These are phyloP conservation scores for Kryptolebias marmoratus DNA, from an alignment of 2,113 vertebrate species.

Conservation along the genomic window DNA sequence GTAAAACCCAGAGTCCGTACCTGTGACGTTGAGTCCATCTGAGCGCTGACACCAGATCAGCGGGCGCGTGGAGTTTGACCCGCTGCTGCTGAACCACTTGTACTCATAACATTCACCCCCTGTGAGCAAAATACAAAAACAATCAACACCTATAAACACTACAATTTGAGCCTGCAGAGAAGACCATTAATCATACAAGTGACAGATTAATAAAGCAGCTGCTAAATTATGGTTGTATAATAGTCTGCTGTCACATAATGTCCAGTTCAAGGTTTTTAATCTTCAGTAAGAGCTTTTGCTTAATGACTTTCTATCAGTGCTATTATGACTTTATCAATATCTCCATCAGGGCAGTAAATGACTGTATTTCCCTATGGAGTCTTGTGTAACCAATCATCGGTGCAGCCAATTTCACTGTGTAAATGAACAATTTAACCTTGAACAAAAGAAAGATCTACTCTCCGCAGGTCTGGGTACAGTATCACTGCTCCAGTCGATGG, in stretches of 20 bases:
- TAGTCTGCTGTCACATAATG: constrained; percentile 48
- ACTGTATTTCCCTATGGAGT: constrained; percentile 59
- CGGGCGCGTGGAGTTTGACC: constrained; percentile 83
- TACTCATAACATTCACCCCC: constrained; percentile 94
- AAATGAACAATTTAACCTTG: constrained; percentile 70
- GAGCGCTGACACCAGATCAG: constrained; percentile 94
- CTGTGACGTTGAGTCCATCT: constrained; percentile 95
- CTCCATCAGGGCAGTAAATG: constrained; percentile 68
- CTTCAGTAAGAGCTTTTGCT: constrained; percentile 63
- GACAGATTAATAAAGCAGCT: constrained; percentile 61
- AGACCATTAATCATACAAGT: constrained; percentile 31
- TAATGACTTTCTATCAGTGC: constrained; percentile 69
- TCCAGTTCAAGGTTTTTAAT: constrained; percentile 60
- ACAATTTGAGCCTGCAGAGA: neutral
- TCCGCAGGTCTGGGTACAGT: constrained; percentile 14
- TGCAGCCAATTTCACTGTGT: constrained; percentile 17
- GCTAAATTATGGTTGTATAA: constrained; percentile 51
- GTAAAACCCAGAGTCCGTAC: constrained; percentile 65
- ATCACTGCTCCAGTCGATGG: constrained; percentile 3
- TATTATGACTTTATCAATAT: constrained; percentile 73
- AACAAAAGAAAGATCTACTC: constrained; percentile 50
- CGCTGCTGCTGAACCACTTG: constrained; percentile 88
- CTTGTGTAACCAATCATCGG: constrained; percentile 56
- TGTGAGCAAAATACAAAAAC: constrained; percentile 60
- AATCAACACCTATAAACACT: constrained; percentile 12